Percentiles rank a stretch among this genome's conserved stretches.
phyloP scores from a whole-genome alignment of 1,140 invertebrate species.

The Neodiprion fabricii region DNA sequence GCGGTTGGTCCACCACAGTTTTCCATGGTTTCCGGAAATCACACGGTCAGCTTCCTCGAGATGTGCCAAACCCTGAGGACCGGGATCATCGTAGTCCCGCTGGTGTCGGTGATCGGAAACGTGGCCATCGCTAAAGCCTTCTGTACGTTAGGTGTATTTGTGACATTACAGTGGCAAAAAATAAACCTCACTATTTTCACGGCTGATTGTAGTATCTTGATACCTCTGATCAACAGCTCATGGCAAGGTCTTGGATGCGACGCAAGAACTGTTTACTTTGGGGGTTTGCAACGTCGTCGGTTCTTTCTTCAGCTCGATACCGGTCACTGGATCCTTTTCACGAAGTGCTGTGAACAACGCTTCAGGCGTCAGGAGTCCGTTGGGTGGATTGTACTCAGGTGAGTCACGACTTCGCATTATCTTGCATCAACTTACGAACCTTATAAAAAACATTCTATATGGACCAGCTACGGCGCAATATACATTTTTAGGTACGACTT shows the following conservation, averaged over 20 bases:
- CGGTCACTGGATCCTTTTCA: slow-evolving; percentile 75
- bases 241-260: slow-evolving; percentile 65
- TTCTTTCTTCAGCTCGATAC: slow-evolving; percentile 74
- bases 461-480: no score
- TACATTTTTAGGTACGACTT: not conserved
- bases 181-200: no score
- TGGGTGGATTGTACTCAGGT: slow-evolving; percentile 70
- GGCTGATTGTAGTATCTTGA: no score
- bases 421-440: not conserved
- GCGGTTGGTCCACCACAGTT: slow-evolving; percentile 61
- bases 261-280: slow-evolving; percentile 70
- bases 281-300: slow-evolving; percentile 73
- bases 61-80: slow-evolving; percentile 67
- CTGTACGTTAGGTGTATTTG: slow-evolving; percentile 57
- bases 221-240: slow-evolving; percentile 46
- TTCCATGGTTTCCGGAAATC: slow-evolving; percentile 56
- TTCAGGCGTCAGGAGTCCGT: slow-evolving; percentile 73
- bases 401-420: slow-evolving; percentile 19
- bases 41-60: slow-evolving; percentile 60
- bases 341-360: slow-evolving; percentile 76
- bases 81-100: slow-evolving; percentile 71
- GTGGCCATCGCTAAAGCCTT: slow-evolving; percentile 81
- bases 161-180: not conserved
- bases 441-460: no score
- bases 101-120: slow-evolving; percentile 76